phyloP scores from a whole-genome alignment of 2,888 invertebrate species.

The Orthonychiurus folsomi region DNA sequence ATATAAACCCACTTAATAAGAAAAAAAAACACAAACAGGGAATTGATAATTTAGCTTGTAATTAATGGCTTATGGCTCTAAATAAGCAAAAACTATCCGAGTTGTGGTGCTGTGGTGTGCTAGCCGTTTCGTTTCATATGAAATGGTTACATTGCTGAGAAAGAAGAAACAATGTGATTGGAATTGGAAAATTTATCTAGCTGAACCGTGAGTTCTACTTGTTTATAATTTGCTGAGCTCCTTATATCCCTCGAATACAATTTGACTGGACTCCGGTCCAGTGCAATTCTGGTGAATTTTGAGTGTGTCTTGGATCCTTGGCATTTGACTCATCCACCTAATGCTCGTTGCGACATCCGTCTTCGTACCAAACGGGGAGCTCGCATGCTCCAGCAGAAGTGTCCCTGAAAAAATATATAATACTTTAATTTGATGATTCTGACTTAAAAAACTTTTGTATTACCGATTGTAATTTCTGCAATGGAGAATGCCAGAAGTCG shows the following conservation, averaged over 20 bases:
- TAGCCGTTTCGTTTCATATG: no score
- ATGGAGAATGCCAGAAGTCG: constrained; percentile 48
- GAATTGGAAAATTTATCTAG: no score
- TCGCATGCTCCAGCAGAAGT: constrained; percentile 39
- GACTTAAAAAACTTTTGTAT: constrained; percentile 10
- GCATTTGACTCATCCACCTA: constrained; percentile 16
- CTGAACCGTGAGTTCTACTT: no score
- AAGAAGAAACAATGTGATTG: no score
- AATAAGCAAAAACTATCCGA: no score
- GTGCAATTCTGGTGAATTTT: constrained; percentile 8
- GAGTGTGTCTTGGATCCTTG: background rate
- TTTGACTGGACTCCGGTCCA: constrained; percentile 23
- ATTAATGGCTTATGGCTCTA: no score
- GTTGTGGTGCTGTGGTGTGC: no score
- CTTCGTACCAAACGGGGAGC: constrained; percentile 15
- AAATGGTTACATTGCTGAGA: no score
- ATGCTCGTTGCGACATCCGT: constrained; percentile 26
- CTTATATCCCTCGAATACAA: constrained; percentile 31
- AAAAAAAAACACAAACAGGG: no score
- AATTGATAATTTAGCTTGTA: no score
- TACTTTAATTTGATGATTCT: background rate
- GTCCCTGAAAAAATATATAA: constrained; percentile 27
- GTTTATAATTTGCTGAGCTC: background rate
- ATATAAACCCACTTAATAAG: no score
- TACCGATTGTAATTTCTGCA: constrained; percentile 42